phyloP scores from a whole-genome alignment of 1,140 invertebrate genomes.

The Drosophila lini region DNA sequence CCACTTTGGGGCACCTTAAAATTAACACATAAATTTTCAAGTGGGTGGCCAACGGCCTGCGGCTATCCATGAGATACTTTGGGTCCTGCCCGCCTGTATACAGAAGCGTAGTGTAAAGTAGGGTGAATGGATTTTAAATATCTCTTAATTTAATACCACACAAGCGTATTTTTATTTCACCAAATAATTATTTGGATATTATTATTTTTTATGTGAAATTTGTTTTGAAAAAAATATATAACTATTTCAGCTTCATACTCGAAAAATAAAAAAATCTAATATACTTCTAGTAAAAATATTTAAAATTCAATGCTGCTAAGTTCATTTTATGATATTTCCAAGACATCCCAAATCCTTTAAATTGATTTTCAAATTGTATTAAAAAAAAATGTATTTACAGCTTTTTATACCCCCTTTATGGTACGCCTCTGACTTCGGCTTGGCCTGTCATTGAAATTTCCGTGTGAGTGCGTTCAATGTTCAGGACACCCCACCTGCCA shows the following conservation, averaged over 20 bases:
- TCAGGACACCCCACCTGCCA: constrained; percentile 14
- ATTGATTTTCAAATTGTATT: neutral
- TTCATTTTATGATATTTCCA: too few relatives aligned
- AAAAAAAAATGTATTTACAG: neutral
- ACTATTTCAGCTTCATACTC: too few relatives aligned
- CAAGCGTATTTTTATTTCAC: neutral
- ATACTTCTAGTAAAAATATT: neutral
- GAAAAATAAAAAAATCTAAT: neutral
- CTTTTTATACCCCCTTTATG: neutral
- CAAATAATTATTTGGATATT: too few relatives aligned
- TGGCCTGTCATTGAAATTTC: constrained; percentile 76
- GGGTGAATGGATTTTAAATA: neutral
- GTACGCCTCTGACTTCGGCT: constrained; percentile 23
- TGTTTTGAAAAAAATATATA: too few relatives aligned
- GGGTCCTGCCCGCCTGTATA: constrained; percentile 2
- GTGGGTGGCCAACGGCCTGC: constrained; percentile 65
- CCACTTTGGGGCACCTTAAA: constrained; percentile 65
- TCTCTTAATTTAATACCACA: neutral
- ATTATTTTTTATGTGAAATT: too few relatives aligned
- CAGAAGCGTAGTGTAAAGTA: neutral
- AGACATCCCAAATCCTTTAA: neutral
- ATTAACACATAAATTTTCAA: constrained; percentile 84
- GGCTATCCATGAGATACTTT: constrained; percentile 63
- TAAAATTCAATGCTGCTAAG: neutral
- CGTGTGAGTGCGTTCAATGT: constrained; percentile 74